Evolutionary conservation across 2,797 vertebrate species (phyloP).

Genomic region (Hipposideros larvatus): DNA sequence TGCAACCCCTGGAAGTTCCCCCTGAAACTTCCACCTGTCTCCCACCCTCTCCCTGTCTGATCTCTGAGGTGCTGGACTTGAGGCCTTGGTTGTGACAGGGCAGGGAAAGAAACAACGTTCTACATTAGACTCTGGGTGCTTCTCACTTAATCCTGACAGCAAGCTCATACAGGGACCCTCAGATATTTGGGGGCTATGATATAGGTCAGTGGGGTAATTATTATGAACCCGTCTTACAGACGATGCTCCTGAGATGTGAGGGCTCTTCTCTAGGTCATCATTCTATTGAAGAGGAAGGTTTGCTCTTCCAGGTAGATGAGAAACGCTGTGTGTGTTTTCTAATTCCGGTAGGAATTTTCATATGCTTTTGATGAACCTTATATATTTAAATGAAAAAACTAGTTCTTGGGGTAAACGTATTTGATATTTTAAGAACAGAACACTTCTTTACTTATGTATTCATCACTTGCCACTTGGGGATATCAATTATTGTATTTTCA

Average conservation of each 20-base stretch:
- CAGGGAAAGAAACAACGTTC: neutral
- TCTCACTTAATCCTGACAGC: neutral
- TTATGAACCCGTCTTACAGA: neutral
- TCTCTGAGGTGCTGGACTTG: neutral
- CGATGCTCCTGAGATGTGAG: neutral
- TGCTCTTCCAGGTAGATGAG: neutral
- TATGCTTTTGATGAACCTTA: neutral
- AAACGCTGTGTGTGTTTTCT: neutral
- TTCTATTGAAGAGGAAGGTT: neutral
- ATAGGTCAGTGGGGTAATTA: too few species aligned
- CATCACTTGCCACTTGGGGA: neutral
- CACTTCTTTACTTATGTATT: neutral
- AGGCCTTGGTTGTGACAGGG: neutral
- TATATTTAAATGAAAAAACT: neutral
- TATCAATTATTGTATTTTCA: neutral
- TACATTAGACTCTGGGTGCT: neutral
- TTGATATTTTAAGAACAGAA: neutral
- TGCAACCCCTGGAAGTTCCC: too few species aligned
- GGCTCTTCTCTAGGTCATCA: rapidly evolving
- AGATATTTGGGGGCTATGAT: neutral
- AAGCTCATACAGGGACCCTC: too few species aligned
- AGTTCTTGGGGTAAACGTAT: neutral
- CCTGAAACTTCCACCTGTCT: too few species aligned
- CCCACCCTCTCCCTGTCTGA: rapidly evolving
- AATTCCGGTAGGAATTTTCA: neutral